Evolutionary conservation across 2,113 vertebrate genomes (phyloP).

Genomic region (Lepidothrix coronata): DNA sequence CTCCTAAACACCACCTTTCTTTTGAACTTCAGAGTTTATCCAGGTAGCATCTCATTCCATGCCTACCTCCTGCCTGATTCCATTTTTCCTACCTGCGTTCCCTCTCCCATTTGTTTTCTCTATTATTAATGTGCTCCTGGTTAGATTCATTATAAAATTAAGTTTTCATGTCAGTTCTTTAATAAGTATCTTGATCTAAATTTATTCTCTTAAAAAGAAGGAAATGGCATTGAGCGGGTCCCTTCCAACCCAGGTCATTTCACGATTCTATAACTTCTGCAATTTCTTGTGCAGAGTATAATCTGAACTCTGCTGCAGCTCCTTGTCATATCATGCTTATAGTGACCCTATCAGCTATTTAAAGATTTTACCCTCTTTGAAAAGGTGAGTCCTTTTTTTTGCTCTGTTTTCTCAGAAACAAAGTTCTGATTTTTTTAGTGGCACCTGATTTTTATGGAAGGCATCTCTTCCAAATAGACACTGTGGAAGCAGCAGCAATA

Average conservation of each 20-base stretch:
- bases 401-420: neutral
- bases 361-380: neutral
- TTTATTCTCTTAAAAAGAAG: neutral
- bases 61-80: neutral
- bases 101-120: neutral
- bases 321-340: neutral
- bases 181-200: neutral
- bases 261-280: neutral
- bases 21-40: neutral
- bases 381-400: neutral
- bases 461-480: neutral
- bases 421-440: neutral
- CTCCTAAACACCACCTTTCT: neutral
- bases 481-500: slow-evolving; percentile 6
- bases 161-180: neutral
- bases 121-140: neutral
- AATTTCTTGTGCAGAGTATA: neutral
- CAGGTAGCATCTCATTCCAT: neutral
- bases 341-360: neutral
- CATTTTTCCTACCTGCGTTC: neutral
- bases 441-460: neutral
- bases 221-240: neutral
- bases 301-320: neutral
- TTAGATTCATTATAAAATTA: neutral
- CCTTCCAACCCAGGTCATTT: neutral